Conservation (phyloP, 35 echinoderm and acorn worm genomes). For the Eucidaris tribuloides region DNA sequence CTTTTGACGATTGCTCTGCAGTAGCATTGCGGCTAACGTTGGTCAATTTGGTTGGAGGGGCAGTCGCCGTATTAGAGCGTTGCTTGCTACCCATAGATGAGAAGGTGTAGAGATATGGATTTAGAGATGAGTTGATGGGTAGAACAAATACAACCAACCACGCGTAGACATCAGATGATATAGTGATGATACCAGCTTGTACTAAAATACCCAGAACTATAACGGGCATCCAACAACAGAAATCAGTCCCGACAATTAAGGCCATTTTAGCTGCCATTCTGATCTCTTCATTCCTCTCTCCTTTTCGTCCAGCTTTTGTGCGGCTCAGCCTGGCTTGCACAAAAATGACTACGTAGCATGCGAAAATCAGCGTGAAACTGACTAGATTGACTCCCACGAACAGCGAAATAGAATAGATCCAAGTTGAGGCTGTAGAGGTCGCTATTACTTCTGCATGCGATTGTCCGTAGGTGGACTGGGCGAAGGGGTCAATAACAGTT, state of each 20-base stretch:
- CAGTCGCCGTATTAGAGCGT: too few relatives aligned
- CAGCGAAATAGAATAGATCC: constrained; percentile 45
- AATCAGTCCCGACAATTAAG: constrained; percentile 60
- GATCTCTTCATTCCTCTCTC: constrained; percentile 19
- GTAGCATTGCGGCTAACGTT: too few relatives aligned
- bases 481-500: not conserved
- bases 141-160: constrained; percentile 69
- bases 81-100: too few relatives aligned
- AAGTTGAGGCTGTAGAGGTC: constrained; percentile 35
- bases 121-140: constrained; percentile 63
- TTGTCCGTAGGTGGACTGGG: not conserved
- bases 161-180: constrained; percentile 58
- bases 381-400: constrained; percentile 60
- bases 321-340: constrained; percentile 1
- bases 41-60: too few relatives aligned
- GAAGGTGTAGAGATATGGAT: constrained; percentile 78
- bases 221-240: constrained; percentile 74
- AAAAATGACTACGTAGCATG: constrained; percentile 53
- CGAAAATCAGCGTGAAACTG: constrained; percentile 39
- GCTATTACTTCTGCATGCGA: constrained; percentile 1
- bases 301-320: constrained; percentile 17
- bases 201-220: constrained; percentile 51
- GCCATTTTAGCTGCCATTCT: constrained; percentile 45
- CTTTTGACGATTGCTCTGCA: too few relatives aligned
- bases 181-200: not conserved